Base-by-base conservation (phyloP, 1,140 invertebrate species). In the Littorina saxatilis region DNA sequence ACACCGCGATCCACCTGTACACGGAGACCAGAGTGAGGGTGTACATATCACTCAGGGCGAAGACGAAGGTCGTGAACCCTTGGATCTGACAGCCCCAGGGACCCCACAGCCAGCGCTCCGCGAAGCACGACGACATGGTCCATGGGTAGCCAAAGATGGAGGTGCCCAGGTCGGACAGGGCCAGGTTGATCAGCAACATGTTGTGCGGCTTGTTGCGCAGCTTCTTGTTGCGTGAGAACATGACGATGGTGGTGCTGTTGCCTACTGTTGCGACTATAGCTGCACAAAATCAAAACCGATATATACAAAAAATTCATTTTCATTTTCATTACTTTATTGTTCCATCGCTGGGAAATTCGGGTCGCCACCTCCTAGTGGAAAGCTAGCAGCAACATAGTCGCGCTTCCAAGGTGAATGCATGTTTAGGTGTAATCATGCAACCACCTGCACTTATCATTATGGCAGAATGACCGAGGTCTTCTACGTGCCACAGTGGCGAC, bases 141-240 rank as follows among this genome's bases (percentile, higher is more conserved):
- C 85, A 80, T 0, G 89, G 89, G 77, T 90, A 90, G 63, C 87
- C 88, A 35, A 85, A 85, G 35, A 88, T 17, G 0, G 89, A 85
- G 2, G 90, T 81, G 47, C 87, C 72, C 0, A 90, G 58, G 81
- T 90, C 88, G 0, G 89, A 85, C 13, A 88, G 50, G 11, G 88
- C 88, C 74, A 91, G 76, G 79, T 83, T 84, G 43, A 86, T 82
- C 72, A n/a, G n/a, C n/a, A n/a, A n/a, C n/a, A n/a, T n/a, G n/a
- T n/a, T n/a, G n/a, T n/a, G n/a, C n/a, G n/a, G n/a, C n/a, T n/a
- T n/a, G n/a, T n/a, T n/a, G n/a, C n/a, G n/a, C n/a, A n/a, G n/a
- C n/a, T n/a, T n/a, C 61, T 70, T 61, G 55, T 80, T 80, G 39
- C 81, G 63, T 40, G 78, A 72, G 4, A 86, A 63, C n/a, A 86